These are phyloP conservation scores for Aythya baeri DNA, from an alignment of 2,113 vertebrate genomes.

Conservation along the genomic window DNA sequence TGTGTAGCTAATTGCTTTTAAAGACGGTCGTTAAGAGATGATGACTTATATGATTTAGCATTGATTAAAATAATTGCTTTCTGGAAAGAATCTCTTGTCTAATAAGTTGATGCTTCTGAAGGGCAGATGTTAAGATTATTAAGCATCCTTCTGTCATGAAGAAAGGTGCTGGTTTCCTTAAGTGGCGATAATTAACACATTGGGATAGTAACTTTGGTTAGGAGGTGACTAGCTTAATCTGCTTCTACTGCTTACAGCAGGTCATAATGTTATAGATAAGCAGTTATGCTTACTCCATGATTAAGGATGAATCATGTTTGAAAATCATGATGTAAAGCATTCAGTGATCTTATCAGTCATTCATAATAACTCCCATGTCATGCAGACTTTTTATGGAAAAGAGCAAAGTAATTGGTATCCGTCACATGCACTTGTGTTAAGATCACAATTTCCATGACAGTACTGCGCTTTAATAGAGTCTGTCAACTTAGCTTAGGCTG, in stretches of 20 bases:
- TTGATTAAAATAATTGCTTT: constrained; percentile 33
- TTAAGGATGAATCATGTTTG: background rate
- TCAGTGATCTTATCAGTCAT: background rate
- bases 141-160: background rate
- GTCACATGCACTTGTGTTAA: constrained; percentile 25
- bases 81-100: background rate
- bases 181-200: background rate
- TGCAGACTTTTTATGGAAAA: background rate
- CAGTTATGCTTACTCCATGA: background rate
- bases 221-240: background rate
- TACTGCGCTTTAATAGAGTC: constrained; percentile 15
- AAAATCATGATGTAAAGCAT: background rate
- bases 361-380: background rate
- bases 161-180: background rate
- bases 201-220: background rate
- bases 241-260: background rate
- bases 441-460: constrained; percentile 47
- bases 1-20: background rate
- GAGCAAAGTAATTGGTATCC: constrained; percentile 36
- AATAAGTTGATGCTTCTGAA: background rate
- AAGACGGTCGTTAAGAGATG: background rate
- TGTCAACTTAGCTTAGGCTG: constrained; percentile 36
- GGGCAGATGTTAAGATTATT: background rate
- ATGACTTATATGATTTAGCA: background rate
- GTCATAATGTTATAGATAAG: background rate